phyloP scores from a whole-genome alignment of 2,797 vertebrate genomes.

The Acropternis orthonyx region DNA sequence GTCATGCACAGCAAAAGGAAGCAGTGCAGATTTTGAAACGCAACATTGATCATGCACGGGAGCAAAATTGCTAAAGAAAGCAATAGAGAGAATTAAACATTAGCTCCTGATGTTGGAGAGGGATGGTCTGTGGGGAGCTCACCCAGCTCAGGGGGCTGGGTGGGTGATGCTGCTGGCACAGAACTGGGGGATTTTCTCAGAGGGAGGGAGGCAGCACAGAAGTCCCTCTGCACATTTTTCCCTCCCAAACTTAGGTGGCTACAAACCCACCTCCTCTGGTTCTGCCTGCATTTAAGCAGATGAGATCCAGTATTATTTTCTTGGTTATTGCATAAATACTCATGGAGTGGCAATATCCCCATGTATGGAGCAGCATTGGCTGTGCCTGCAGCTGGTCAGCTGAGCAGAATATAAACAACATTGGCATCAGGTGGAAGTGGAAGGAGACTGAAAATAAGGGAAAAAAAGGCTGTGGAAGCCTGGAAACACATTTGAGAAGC shows the following conservation, averaged over 20 bases:
- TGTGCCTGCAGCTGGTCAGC: not conserved
- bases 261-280: not conserved
- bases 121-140: rapidly evolving
- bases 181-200: not conserved
- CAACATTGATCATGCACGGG: rapidly evolving
- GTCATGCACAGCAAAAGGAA: not conserved
- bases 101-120: not conserved
- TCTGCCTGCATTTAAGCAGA: not conserved
- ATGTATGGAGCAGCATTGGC: rapidly evolving
- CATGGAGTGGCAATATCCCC: rapidly evolving
- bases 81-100: not conserved
- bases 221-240: not conserved
- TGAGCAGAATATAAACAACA: not conserved
- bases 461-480: not conserved
- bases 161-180: rapidly evolving
- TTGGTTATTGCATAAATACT: not conserved
- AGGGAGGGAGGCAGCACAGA: not conserved
- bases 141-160: not conserved
- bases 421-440: not conserved
- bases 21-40: not conserved
- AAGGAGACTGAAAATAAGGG: not conserved
- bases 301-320: not conserved
- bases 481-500: not conserved
- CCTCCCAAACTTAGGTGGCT: not conserved
- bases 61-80: not conserved